Evolutionary conservation across 2,888 invertebrate species (phyloP).

Genomic region (Mellilla xanthometata): DNA sequence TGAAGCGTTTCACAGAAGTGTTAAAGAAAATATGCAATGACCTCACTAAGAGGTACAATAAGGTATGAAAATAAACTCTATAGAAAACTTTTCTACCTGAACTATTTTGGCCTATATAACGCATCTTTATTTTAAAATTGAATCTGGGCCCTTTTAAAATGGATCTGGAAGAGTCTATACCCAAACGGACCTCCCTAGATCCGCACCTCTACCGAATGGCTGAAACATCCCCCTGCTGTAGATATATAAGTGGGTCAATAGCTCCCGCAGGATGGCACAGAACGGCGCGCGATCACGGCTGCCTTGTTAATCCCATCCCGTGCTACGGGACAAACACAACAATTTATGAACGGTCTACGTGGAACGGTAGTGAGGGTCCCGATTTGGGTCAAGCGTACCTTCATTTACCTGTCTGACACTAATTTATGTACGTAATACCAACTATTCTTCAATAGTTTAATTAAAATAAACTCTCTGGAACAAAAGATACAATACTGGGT

Average conservation of each 20-base stretch:
- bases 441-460: neutral
- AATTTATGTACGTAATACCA: too few species aligned
- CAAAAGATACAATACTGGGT: neutral
- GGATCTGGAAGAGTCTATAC: too few species aligned
- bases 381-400: neutral
- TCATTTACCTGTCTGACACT: too few species aligned
- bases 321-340: conserved; percentile 7
- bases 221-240: neutral
- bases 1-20: too few species aligned
- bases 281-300: conserved; percentile 29
- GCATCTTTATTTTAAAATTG: too few species aligned
- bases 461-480: neutral
- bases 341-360: conserved; percentile 11
- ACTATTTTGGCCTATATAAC: too few species aligned
- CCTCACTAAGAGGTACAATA: too few species aligned
- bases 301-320: conserved; percentile 22
- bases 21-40: too few species aligned
- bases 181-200: too few species aligned
- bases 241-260: conserved; percentile 59
- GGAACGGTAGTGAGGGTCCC: neutral
- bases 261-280: conserved; percentile 45
- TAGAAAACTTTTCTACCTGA: too few species aligned
- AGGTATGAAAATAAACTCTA: too few species aligned
- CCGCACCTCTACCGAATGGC: neutral
- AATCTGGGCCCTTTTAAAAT: too few species aligned